Evolutionary conservation across 2,797 vertebrate genomes (phyloP).

Genomic region (Bryconaethiops microstoma): DNA sequence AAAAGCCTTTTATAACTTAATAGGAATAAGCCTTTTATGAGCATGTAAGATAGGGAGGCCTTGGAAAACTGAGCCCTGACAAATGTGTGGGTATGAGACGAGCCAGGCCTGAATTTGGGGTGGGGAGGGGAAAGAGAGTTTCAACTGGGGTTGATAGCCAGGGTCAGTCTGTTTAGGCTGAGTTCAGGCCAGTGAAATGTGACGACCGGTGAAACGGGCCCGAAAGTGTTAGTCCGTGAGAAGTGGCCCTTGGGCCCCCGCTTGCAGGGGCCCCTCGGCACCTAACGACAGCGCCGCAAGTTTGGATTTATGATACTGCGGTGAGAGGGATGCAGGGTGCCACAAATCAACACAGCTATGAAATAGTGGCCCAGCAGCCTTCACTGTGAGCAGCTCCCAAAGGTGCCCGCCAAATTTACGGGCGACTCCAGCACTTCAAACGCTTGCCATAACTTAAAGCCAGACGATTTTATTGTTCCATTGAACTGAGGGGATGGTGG

Average conservation of each 20-base stretch:
- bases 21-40: conserved; percentile 68
- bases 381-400: conserved; percentile 76
- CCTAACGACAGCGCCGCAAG: conserved; percentile 66
- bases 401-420: conserved; percentile 96
- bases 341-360: conserved; percentile 90
- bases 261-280: conserved; percentile 36
- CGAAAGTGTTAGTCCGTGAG: conserved; percentile 54
- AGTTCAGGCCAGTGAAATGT: conserved; percentile 55
- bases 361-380: conserved; percentile 77
- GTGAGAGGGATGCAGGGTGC: conserved; percentile 85
- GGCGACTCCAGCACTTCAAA: conserved; percentile 92
- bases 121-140: conserved; percentile 12
- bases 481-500: conserved; percentile 76
- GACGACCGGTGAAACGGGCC: conserved; percentile 54
- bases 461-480: conserved; percentile 90
- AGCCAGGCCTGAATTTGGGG: conserved; percentile 11
- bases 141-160: conserved; percentile 34
- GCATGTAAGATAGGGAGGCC: conserved; percentile 54
- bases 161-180: conserved; percentile 36
- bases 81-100: conserved; percentile 35
- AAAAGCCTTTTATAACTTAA: conserved; percentile 75
- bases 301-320: conserved; percentile 87
- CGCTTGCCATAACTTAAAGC: conserved; percentile 87
- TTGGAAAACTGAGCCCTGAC: conserved; percentile 44
- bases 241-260: conserved; percentile 51